These are phyloP conservation scores for Ornithorhynchus anatinus DNA, from an alignment of 2,113 vertebrate genomes.

Conservation along the genomic window DNA sequence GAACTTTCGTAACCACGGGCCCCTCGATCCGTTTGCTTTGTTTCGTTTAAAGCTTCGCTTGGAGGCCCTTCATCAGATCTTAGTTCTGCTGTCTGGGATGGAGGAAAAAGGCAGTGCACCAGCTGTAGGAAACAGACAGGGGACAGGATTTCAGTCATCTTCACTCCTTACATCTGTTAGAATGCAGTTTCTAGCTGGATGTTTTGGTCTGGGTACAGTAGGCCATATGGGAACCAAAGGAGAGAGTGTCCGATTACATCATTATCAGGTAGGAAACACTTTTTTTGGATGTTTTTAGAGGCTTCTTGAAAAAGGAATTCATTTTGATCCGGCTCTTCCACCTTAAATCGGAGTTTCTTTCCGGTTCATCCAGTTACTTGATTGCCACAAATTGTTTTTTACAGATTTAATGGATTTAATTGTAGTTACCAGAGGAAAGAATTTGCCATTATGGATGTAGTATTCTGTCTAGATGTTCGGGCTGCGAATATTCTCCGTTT, in stretches of 20 bases:
- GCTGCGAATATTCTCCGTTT: too few species aligned
- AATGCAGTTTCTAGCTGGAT: constrained; percentile 94
- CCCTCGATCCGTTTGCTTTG: constrained; percentile 33
- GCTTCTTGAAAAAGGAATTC: neutral
- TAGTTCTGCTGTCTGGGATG: constrained; percentile 94
- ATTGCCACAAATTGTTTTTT: too few species aligned
- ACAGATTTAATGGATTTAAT: too few species aligned
- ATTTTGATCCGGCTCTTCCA: too few species aligned
- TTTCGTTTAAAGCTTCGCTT: constrained; percentile 82
- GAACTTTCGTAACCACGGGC: too few species aligned
- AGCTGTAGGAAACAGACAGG: constrained; percentile 63
- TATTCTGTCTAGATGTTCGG: too few species aligned
- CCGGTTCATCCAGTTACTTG: too few species aligned
- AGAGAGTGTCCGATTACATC: constrained; percentile 91
- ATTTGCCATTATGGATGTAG: too few species aligned
- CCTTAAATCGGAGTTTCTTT: too few species aligned
- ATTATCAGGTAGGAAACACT: constrained; percentile 85
- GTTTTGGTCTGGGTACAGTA: constrained; percentile 92
- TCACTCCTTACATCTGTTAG: constrained; percentile 93
- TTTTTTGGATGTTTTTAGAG: too few species aligned
- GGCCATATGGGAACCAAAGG: constrained; percentile 83
- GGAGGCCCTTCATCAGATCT: constrained; percentile 96
- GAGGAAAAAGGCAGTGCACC: constrained; percentile 89
- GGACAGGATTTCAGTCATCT: constrained; percentile 85
- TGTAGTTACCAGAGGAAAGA: too few species aligned